phyloP scores from a whole-genome alignment of 1,140 invertebrate genomes.

The Drosophila lacteicornis region DNA sequence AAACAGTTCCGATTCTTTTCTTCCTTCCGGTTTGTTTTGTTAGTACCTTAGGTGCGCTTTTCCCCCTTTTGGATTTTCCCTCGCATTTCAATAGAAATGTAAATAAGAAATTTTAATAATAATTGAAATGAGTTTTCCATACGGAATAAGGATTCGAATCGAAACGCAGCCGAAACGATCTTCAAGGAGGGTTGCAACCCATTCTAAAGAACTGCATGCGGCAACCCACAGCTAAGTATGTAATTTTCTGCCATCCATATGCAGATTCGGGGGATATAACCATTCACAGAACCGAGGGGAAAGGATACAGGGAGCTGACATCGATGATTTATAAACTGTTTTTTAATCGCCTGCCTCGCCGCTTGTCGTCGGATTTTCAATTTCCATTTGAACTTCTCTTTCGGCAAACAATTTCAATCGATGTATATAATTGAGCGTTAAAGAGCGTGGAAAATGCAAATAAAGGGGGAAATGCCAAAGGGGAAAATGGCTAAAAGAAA shows the following conservation, averaged over 20 bases:
- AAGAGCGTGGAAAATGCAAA: constrained; percentile 34
- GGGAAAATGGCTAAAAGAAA: neutral
- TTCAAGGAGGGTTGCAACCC: constrained; percentile 30
- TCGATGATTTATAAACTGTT: constrained; percentile 78
- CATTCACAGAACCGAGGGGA: neutral
- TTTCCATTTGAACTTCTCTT: constrained; percentile 30
- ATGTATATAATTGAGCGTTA: constrained; percentile 58
- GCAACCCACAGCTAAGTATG: constrained; percentile 65
- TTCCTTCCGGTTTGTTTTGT: constrained; percentile 44
- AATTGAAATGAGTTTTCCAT: constrained; percentile 74
- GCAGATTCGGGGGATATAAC: constrained; percentile 39
- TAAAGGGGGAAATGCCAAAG: constrained; percentile 14
- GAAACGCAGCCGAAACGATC: constrained; percentile 16
- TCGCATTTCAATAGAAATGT: constrained; percentile 75
- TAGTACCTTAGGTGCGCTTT: constrained; percentile 48
- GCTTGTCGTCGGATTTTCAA: constrained; percentile 34
- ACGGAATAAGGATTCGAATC: constrained; percentile 20
- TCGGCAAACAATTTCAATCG: constrained; percentile 59
- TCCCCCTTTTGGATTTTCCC: constrained; percentile 12
- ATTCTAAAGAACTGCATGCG: constrained; percentile 60
- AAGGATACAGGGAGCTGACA: constrained; percentile 24
- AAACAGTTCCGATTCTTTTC: constrained; percentile 44
- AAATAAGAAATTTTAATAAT: constrained; percentile 80
- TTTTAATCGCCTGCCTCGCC: constrained; percentile 51
- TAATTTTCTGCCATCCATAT: constrained; percentile 64